Evolutionary conservation across 1,140 invertebrate genomes (phyloP).

Genomic region (Portunus trituberculatus): DNA sequence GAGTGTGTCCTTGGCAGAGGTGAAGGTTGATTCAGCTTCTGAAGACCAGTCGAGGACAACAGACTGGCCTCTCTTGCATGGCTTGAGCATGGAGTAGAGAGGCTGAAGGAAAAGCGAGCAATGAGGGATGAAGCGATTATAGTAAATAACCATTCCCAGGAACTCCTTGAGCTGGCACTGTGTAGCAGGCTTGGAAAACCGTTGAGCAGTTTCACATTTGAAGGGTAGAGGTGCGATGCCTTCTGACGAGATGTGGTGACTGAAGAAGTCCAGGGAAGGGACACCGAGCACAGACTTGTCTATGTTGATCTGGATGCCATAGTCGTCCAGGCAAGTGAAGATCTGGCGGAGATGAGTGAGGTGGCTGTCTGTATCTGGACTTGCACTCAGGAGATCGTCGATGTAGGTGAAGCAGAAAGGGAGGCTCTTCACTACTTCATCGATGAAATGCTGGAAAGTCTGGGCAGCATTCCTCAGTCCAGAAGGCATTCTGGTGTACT

Average conservation of each 20-base stretch:
- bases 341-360: not conserved
- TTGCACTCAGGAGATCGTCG: constrained; percentile 81
- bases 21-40: not conserved
- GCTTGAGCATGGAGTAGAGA: no score
- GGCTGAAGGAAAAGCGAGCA: no score
- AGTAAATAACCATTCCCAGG: not conserved
- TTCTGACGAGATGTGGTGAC: not conserved
- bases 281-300: no score
- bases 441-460: constrained; percentile 80
- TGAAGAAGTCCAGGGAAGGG: no score
- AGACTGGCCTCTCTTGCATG: no score
- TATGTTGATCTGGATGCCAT: no score
- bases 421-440: constrained; percentile 78
- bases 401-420: constrained; percentile 78
- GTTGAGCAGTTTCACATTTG: no score
- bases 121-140: not conserved
- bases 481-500: constrained; percentile 81
- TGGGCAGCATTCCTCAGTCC: constrained; percentile 81
- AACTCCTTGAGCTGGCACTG: not conserved
- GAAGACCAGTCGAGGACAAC: not conserved
- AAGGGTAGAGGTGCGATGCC: no score
- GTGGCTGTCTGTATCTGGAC: constrained; percentile 48
- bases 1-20: not conserved
- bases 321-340: not conserved
- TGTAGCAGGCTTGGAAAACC: not conserved